Percentiles rank a stretch among this genome's conserved stretches.
phyloP scores from a whole-genome alignment of 2,113 vertebrate genomes.

The Catharus minimus region DNA sequence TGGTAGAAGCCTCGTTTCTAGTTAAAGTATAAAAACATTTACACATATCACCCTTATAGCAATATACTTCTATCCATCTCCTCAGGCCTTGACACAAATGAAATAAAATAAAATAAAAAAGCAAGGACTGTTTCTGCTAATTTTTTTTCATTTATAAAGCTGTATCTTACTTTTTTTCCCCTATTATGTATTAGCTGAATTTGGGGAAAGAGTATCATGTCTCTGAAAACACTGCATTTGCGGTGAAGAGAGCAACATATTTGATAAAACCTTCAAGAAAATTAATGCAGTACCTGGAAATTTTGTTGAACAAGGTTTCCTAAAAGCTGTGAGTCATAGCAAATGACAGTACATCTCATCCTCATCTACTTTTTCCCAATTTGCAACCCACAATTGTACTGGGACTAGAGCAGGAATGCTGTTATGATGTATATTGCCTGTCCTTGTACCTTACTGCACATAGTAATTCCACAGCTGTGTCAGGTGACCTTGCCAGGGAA shows the following conservation, averaged over 20 bases:
- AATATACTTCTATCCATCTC: not conserved
- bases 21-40: not conserved
- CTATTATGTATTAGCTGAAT: not conserved
- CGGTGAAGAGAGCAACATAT: rapidly evolving
- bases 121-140: not conserved
- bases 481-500: not conserved
- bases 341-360: not conserved
- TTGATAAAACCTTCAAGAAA: not conserved
- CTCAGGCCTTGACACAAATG: not conserved
- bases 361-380: not conserved
- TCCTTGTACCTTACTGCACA: not conserved
- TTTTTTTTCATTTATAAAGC: not conserved
- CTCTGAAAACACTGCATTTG: not conserved
- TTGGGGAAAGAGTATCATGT: not conserved
- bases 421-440: not conserved
- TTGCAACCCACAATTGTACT: not conserved
- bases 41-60: not conserved
- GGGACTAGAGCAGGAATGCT: not conserved
- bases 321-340: not conserved
- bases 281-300: not conserved
- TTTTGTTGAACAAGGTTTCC: not conserved
- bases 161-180: rapidly evolving
- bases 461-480: not conserved
- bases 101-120: not conserved
- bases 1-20: not conserved